phyloP scores from a whole-genome alignment of 2,113 vertebrate species.

The Aix galericulata region DNA sequence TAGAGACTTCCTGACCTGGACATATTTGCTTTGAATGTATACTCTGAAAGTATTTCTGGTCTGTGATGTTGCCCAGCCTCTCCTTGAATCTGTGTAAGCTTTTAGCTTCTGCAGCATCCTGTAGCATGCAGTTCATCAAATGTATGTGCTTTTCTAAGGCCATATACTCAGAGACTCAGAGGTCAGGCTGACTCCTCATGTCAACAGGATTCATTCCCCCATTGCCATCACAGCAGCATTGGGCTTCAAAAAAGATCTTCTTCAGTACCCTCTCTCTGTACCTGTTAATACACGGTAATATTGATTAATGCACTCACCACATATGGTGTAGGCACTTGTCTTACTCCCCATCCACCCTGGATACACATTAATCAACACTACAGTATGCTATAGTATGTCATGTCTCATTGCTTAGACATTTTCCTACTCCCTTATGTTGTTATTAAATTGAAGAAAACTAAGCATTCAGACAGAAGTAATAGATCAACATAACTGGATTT shows the following conservation, averaged over 20 bases:
- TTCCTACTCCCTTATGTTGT: slow-evolving; percentile 54
- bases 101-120: not conserved
- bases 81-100: not conserved
- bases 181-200: not conserved
- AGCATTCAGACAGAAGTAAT: slow-evolving; percentile 53
- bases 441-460: slow-evolving; percentile 62
- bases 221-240: not conserved
- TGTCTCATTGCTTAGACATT: slow-evolving; percentile 63
- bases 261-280: not conserved
- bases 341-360: slow-evolving; percentile 9
- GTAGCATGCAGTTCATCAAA: not conserved
- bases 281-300: slow-evolving; percentile 31
- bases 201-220: not conserved
- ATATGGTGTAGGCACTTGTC: slow-evolving; percentile 30
- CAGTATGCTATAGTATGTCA: not conserved
- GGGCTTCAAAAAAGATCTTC: not conserved
- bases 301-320: slow-evolving; percentile 38
- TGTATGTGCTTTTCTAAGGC: not conserved
- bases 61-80: not conserved
- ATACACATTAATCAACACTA: slow-evolving; percentile 51
- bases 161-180: not conserved
- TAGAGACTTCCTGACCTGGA: not conserved
- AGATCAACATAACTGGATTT: slow-evolving; percentile 57
- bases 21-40: slow-evolving; percentile 12
- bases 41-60: not conserved